phyloP scores from a whole-genome alignment of 2,797 vertebrate genomes.

The Pelobates cultripes region DNA sequence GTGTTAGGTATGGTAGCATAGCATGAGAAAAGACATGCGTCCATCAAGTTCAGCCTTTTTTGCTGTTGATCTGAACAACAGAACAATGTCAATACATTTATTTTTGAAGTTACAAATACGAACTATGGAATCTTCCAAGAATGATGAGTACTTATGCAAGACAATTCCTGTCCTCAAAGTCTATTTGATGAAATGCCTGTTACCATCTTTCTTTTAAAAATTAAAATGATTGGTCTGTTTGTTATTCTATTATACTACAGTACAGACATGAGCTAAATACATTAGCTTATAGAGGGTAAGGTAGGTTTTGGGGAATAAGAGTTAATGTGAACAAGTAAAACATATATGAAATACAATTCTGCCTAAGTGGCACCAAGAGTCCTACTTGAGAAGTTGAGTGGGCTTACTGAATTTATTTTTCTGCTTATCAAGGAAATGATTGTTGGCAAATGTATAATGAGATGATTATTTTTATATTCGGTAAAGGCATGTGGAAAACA shows the following conservation, averaged over 20 bases:
- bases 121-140: too few relatives aligned
- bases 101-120: too few relatives aligned
- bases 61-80: too few relatives aligned
- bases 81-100: too few relatives aligned
- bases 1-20: too few relatives aligned
- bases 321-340: conserved; percentile 40
- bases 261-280: conserved; percentile 29
- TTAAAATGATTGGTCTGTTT: conserved; percentile 10
- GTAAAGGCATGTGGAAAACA: conserved; percentile 28
- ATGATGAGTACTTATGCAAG: too few relatives aligned
- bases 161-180: too few relatives aligned
- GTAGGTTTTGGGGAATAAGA: conserved; percentile 14
- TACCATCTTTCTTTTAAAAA: too few relatives aligned
- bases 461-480: conserved; percentile 27
- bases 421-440: conserved; percentile 23
- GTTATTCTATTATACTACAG: conserved; percentile 32
- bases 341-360: conserved; percentile 16
- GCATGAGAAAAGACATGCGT: too few relatives aligned
- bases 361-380: conserved; percentile 24
- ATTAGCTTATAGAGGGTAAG: conserved; percentile 32
- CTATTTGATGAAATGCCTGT: too few relatives aligned
- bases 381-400: conserved; percentile 29
- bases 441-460: conserved; percentile 28
- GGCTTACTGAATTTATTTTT: conserved; percentile 32
- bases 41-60: too few relatives aligned